Evolutionary conservation across 2,888 invertebrate species (phyloP).

Genomic region (Selenia dentaria): DNA sequence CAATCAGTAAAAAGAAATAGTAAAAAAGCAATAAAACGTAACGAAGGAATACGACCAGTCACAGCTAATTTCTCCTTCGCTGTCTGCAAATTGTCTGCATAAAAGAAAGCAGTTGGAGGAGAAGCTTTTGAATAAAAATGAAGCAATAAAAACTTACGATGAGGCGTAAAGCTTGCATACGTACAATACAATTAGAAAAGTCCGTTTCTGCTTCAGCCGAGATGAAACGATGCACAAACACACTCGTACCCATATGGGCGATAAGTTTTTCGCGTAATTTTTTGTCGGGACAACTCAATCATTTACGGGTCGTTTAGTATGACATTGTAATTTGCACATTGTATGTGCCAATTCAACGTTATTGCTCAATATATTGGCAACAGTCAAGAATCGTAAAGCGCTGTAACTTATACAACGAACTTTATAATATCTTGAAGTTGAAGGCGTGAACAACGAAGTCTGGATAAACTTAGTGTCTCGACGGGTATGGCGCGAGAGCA

Average conservation of each 20-base stretch:
- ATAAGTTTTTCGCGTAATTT: slow-evolving; percentile 30
- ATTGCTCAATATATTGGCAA: slow-evolving; percentile 21
- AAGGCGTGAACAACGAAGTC: slow-evolving; percentile 2
- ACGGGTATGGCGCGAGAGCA: no score
- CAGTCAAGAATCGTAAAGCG: slow-evolving; percentile 1
- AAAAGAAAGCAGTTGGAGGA: slow-evolving; percentile 26
- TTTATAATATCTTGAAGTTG: slow-evolving; percentile 18
- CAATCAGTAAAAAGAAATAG: slow-evolving; percentile 19
- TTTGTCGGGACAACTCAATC: slow-evolving; percentile 24
- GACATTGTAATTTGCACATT: slow-evolving; percentile 28
- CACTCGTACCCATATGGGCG: slow-evolving; percentile 23
- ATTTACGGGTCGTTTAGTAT: slow-evolving; percentile 30
- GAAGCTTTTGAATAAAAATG: slow-evolving; percentile 41
- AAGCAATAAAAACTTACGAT: slow-evolving; percentile 47
- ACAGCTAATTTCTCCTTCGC: slow-evolving; percentile 27
- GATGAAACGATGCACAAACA: slow-evolving; percentile 12
- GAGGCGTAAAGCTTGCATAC: slow-evolving; percentile 41
- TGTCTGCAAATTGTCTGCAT: no score
- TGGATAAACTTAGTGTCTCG: slow-evolving; percentile 2
- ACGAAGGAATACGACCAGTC: slow-evolving; percentile 21
- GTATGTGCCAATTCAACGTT: slow-evolving; percentile 24
- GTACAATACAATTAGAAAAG: slow-evolving; percentile 39
- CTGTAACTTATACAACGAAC: slow-evolving; percentile 15
- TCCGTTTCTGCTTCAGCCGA: slow-evolving; percentile 28
- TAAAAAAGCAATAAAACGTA: slow-evolving; percentile 21